Evolutionary conservation across 2,888 invertebrate species (phyloP), one percentile per base, ranked within the genome.

Genomic region (Agapostemon virescens): DNA sequence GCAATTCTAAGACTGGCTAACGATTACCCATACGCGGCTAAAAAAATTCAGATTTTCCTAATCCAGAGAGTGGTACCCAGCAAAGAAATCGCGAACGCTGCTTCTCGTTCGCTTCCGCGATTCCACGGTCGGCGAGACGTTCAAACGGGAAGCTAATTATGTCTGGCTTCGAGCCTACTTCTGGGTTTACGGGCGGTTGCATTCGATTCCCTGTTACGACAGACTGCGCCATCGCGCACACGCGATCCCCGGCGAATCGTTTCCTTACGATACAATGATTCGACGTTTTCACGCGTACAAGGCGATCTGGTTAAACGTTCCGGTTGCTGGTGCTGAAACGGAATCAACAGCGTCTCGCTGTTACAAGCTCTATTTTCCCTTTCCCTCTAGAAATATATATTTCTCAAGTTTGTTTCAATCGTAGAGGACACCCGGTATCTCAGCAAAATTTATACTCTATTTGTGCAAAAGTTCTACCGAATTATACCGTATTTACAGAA

Each of bases 231-330:
- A 15, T 6, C 6, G 63, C 33, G 33, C 17, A 13, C 63, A 63
- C 63, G 33, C 63, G 63, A 63, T 63, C n/a, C 63, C 7, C n/a
- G 33, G 11, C 36, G 63, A 63, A 33, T 63, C 63, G 63, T 36
- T 63, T 36, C 63, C 63, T 63, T 36, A n/a, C 33, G 11, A 36
- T 20, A n/a, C 63, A 33, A 63, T 36, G n/a, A 38, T 36, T 17
- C 58, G 64, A 38, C 58, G 26, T 30, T 17, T 23, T 58, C 33
- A 26, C 73, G 36, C 26, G 11, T n/a, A 58, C 36, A 20, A 26
- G 11, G 49, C 55, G 36, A 42, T 23, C 17, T 15, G 11, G 33
- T 20, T 63, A 33, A 63, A 36, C 63, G 63, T 33, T 33, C 33
- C 17, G 33, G 17, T 55, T n/a, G 49, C n/a, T 49, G 49, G 20